These are phyloP conservation scores for Felis catus DNA, from an alignment of 2,113 vertebrate species.

Conservation along the genomic window F.catus_Fca126_mat1.0 CM031423.1:56148501-56149000, in stretches of 20 bases:
- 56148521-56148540: neutral
- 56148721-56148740: conserved; percentile 1
- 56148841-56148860: neutral
- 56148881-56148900: neutral
- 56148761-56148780: neutral
- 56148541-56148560: neutral
- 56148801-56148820: neutral
- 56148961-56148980: neutral
- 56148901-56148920: neutral
- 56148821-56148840: neutral
- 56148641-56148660: conserved; percentile 11
- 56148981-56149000: neutral
- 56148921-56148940: neutral
- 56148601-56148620: neutral
- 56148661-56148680: neutral
- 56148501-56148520: neutral
- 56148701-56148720: neutral
- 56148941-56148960: neutral
- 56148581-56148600: neutral
- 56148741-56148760: conserved; percentile 36
- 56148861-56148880: neutral
- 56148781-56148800: conserved; percentile 32
- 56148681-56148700: neutral
- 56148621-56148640: neutral
- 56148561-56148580: neutral